Conservation (phyloP, 2,113 vertebrate species). For the Anarhynchus alexandrinus region DNA sequence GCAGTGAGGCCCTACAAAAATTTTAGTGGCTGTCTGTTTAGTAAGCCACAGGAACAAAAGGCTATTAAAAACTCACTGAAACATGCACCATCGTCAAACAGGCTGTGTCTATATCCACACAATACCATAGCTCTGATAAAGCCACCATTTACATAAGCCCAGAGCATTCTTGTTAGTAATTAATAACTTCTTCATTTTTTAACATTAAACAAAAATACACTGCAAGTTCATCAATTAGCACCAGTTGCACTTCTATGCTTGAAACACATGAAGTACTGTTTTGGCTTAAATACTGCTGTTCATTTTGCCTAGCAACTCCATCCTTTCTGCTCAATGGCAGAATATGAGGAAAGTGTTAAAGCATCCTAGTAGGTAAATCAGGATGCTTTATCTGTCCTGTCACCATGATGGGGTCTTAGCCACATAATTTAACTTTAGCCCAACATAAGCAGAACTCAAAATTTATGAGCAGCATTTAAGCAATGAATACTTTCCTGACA, state of each 20-base stretch:
- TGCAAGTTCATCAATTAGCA: not conserved
- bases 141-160: not conserved
- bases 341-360: not conserved
- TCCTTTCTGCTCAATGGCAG: not conserved
- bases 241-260: not conserved
- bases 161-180: not conserved
- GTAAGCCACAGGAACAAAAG: not conserved
- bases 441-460: not conserved
- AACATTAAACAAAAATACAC: not conserved
- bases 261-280: not conserved
- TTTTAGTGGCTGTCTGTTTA: not conserved
- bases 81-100: not conserved
- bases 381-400: not conserved
- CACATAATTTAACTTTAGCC: not conserved
- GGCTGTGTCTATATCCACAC: not conserved
- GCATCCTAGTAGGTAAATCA: not conserved
- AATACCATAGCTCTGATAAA: not conserved
- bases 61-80: not conserved
- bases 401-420: not conserved
- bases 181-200: not conserved
- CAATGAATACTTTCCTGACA: not conserved
- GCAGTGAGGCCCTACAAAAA: constrained; percentile 19
- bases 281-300: not conserved
- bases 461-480: not conserved
- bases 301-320: not conserved